Conservation (phyloP, 2,888 invertebrate genomes). For the Congeria kusceri region DNA sequence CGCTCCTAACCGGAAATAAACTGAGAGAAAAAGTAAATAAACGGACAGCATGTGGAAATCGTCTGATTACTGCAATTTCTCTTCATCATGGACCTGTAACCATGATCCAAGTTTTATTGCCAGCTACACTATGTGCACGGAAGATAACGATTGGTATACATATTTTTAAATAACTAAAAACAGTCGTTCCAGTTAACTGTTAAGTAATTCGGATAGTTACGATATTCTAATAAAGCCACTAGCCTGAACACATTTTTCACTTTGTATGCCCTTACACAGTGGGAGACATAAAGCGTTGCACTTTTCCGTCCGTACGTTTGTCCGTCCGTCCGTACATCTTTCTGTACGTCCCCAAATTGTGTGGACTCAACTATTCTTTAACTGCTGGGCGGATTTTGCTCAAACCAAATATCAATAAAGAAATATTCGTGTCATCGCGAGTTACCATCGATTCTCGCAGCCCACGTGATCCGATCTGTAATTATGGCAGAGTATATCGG, state of each 20-base stretch:
- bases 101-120: slow-evolving; percentile 44
- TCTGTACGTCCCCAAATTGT: too few species aligned
- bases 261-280: not conserved
- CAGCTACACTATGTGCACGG: slow-evolving; percentile 27
- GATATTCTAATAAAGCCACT: not conserved
- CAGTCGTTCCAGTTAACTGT: not conserved
- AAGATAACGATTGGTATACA: not conserved
- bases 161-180: not conserved
- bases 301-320: too few species aligned
- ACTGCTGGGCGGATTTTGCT: too few species aligned
- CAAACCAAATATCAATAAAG: too few species aligned
- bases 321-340: too few species aligned
- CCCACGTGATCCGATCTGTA: too few species aligned
- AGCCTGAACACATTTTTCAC: not conserved
- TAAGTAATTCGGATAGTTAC: not conserved
- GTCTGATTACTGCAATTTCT: slow-evolving; percentile 40
- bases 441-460: too few species aligned
- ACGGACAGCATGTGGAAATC: slow-evolving; percentile 41
- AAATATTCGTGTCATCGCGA: too few species aligned
- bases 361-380: too few species aligned
- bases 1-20: too few species aligned
- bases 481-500: too few species aligned
- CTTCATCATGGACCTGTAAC: slow-evolving; percentile 28
- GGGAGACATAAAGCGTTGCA: not conserved
- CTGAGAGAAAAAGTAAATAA: too few species aligned